A percentile compares a stretch with the other conserved stretches of the same genome.
phyloP scores from a whole-genome alignment of 2,888 invertebrate genomes.

The Pammene fasciana region DNA sequence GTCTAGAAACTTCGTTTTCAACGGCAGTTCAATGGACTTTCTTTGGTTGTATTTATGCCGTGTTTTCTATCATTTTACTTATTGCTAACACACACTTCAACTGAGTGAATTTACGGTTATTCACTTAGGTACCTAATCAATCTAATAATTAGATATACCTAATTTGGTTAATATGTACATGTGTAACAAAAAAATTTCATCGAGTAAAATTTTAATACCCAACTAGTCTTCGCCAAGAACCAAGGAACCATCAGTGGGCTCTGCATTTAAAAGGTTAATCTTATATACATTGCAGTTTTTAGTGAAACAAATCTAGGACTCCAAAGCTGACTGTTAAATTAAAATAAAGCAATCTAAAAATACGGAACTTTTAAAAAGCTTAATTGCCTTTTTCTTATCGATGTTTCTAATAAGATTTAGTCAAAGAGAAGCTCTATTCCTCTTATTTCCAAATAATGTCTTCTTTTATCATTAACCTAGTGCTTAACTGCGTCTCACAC shows the following conservation, averaged over 20 bases:
- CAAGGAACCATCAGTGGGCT: not conserved
- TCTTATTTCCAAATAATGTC: not conserved
- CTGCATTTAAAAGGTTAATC: not conserved
- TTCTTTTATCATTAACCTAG: not conserved
- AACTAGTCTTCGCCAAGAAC: not conserved
- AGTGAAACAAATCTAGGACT: no score
- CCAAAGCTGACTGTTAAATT: no score
- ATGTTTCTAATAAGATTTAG: no score
- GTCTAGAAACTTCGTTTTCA: slow-evolving; percentile 59
- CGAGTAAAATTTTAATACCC: no score
- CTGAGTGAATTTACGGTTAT: not conserved
- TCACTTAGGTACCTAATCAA: not conserved
- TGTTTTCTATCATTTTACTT: slow-evolving; percentile 17
- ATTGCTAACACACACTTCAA: not conserved
- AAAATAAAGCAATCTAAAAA: no score
- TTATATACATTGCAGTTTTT: not conserved
- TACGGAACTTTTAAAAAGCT: no score
- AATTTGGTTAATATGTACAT: not conserved
- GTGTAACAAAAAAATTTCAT: no score
- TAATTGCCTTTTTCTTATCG: no score
- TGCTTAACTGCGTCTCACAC: not conserved
- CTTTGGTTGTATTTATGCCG: slow-evolving; percentile 55
- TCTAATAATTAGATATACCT: not conserved
- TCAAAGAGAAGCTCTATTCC: no score
- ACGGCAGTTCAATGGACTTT: slow-evolving; percentile 52